These are phyloP conservation scores for Tyrannus savana DNA, from an alignment of 2,113 vertebrate genomes.

Conservation along the genomic window DNA sequence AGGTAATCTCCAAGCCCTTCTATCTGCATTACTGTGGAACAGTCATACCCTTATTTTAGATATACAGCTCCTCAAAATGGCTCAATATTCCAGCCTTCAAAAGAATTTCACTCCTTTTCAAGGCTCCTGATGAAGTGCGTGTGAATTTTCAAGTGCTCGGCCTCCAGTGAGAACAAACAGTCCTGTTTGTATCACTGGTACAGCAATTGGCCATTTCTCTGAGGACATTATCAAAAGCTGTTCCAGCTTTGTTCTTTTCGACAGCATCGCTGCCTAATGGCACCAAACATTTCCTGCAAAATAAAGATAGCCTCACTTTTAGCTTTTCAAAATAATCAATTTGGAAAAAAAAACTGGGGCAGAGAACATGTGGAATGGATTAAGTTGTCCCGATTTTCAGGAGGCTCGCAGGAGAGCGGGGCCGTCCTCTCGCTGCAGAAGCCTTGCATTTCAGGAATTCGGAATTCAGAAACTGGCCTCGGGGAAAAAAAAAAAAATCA, in stretches of 20 bases:
- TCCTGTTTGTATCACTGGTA: constrained; percentile 9
- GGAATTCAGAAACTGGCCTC: not conserved
- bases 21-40: not conserved
- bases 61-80: not conserved
- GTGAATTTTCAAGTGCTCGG: constrained; percentile 7
- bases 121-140: not conserved
- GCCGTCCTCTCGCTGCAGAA: not conserved
- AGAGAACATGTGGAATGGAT: constrained; percentile 49
- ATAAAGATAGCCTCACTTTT: constrained; percentile 56
- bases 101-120: constrained; percentile 5
- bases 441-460: constrained; percentile 56
- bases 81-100: not conserved
- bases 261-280: constrained; percentile 34
- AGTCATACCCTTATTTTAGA: not conserved
- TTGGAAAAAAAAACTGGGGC: constrained; percentile 46
- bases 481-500: not conserved
- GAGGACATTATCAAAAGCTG: constrained; percentile 56
- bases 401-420: not conserved
- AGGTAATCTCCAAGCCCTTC: not conserved
- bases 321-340: constrained; percentile 55
- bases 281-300: constrained; percentile 61
- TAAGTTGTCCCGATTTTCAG: constrained; percentile 47
- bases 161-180: constrained; percentile 49
- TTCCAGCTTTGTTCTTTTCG: constrained; percentile 62
- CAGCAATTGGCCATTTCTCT: constrained; percentile 28